phyloP scores from a whole-genome alignment of 2,113 vertebrate genomes.

The Tragulus kanchil region DNA sequence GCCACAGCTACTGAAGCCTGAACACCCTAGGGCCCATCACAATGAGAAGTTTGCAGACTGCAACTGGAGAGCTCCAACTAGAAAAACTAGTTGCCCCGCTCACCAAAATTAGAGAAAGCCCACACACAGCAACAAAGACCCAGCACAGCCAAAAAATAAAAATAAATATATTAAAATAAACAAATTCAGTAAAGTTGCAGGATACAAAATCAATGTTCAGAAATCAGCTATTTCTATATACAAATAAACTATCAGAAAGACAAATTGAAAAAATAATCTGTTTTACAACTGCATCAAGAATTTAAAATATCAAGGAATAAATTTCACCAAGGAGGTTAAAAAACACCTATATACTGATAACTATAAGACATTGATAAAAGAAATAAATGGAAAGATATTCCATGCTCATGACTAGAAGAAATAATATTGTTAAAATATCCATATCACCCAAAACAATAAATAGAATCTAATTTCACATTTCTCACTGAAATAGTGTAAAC shows the following conservation, averaged over 20 bases:
- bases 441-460: not conserved
- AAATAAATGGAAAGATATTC: not conserved
- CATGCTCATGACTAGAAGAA: not conserved
- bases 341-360: not conserved
- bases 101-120: not conserved
- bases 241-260: not conserved
- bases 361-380: not conserved
- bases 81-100: not conserved
- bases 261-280: not conserved
- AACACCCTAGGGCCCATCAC: not conserved
- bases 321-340: not conserved
- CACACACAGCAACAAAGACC: not conserved
- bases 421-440: not conserved
- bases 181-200: not conserved
- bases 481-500: not conserved
- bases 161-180: not conserved
- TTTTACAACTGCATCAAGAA: not conserved
- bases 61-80: not conserved
- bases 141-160: not conserved
- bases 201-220: not conserved
- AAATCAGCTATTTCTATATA: not conserved
- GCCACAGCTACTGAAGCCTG: not conserved
- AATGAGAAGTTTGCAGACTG: not conserved
- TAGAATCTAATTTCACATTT: not conserved
- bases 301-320: not conserved